Percentiles rank a stretch among this genome's conserved stretches.
phyloP scores from a whole-genome alignment of 2,113 vertebrate species.

The Galbula dea region DNA sequence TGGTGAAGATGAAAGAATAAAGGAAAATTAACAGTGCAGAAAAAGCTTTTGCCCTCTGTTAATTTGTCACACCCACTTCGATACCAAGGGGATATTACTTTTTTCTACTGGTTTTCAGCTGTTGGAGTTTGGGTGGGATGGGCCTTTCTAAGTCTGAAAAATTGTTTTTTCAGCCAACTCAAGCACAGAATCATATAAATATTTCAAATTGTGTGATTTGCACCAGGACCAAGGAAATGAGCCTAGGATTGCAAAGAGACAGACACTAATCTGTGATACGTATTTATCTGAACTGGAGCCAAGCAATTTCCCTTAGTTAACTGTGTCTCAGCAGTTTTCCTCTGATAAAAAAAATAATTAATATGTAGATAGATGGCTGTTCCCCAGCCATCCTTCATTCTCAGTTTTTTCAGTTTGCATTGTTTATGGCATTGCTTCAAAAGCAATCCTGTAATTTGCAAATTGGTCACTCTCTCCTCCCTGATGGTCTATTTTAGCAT shows the following conservation, averaged over 20 bases:
- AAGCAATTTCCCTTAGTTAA: slow-evolving; percentile 23
- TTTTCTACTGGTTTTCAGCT: background rate
- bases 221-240: background rate
- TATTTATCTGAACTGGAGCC: background rate
- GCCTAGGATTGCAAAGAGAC: background rate
- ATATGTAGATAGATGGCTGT: slow-evolving; percentile 3
- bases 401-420: background rate
- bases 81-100: background rate
- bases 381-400: background rate
- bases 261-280: background rate
- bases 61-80: background rate
- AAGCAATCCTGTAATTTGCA: background rate
- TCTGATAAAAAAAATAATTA: slow-evolving; percentile 35
- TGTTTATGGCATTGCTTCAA: slow-evolving; percentile 33
- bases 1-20: background rate
- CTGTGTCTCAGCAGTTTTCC: slow-evolving; percentile 38
- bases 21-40: background rate
- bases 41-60: background rate
- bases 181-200: background rate
- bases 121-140: background rate
- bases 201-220: slow-evolving; percentile 14
- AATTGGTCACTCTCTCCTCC: background rate
- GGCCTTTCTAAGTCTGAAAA: background rate
- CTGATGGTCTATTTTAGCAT: background rate
- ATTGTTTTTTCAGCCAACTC: background rate